Evolutionary conservation across 2,888 invertebrate species (phyloP), one percentile per base, ranked within the genome.

Genomic region (Epinotia nisella): DNA sequence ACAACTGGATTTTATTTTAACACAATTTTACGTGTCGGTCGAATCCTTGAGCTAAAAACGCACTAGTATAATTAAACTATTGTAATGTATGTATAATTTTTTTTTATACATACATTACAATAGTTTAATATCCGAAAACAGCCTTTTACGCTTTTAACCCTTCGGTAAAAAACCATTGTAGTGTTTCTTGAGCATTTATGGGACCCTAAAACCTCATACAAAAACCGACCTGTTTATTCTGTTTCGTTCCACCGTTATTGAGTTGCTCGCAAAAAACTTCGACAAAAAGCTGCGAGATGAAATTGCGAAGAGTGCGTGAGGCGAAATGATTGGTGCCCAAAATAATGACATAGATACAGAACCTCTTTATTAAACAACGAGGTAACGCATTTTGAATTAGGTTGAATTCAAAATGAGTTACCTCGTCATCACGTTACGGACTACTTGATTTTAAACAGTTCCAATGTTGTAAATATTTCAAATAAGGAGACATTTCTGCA

Each of bases 221-320:
- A 87, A 87, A 88, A 87, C 62, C 70, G 79, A 83, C 85, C 84
- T 84, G 87, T 87, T 87, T 87, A 83, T 84, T 85, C 79, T 81
- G 83, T 84, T 86, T 84, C 83, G 83, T 83, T 86, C 80, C 83
- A 83, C 81, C 77, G 82, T 80, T 80, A 80, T 77, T 78, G 80
- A 80, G 76, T 77, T 75, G 80, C 70, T 69, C 72, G 71, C 76
- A 82, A 87, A 87, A 82, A 78, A 72, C 71, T 68, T 67, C 21
- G 74, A 78, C 81, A 83, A 85, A 83, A 83, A 80, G 69, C 78
- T 62, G 75, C 74, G 60, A 76, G 75, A 79, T 78, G 77, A 82
- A 75, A 83, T 82, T 83, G 81, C 77, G 75, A 79, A 78, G 80
- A 77, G 79, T 81, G 80, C 79, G 77, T 79, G 78, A 74, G 78